Base-by-base conservation (phyloP, 2,888 invertebrate species). In the Ferdinandea cuprea region DNA sequence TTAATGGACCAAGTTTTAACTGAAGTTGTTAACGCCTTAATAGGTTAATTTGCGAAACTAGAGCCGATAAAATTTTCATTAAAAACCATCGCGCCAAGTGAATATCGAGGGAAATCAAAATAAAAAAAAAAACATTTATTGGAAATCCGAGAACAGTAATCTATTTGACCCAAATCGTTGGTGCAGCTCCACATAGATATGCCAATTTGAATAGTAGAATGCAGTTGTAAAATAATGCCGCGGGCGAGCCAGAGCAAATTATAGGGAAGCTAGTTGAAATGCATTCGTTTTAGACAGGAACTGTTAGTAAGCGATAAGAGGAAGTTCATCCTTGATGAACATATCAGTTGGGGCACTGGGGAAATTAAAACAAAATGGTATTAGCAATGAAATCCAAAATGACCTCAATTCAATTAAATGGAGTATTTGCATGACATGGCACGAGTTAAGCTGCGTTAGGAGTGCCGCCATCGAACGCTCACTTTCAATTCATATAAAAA, bases 91-190 rank as follows among this genome's bases (percentile, higher is more conserved):
- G 32, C 25, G 11, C 19, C n/a, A 17, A 1, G 44, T 17, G 44
- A 44, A 19, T n/a, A 40, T 30, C 48, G 37, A 37, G 35, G 65
- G 44, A 59, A 59, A 44, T 44, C 44, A 44, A 65, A 65, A 65
- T 30, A 42, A 30, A 66, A 17, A 15, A 8, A 30, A 13, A 15
- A 59, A 44, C 17, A 13, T 15, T 11, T 21, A 37, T 28, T 46
- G 48, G 56, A 40, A 59, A 69, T 50, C 13, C 30, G 44, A 30
- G 19, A 25, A 5, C 3, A 25, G 25, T 25, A 30, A 30, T 32
- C 40, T 21, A 40, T 66, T 37, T 37, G 46, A 46, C 35, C 54
- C 32, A 37, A 9, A 46, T 44, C 46, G 25, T 11, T 46, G 44
- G 44, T 11, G 35, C 35, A 35, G 35, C n/a, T n/a, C n/a, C n/a